These are phyloP conservation scores for Hyles euphorbiae DNA, from an alignment of 1,140 invertebrate species.

Conservation along the genomic window DNA sequence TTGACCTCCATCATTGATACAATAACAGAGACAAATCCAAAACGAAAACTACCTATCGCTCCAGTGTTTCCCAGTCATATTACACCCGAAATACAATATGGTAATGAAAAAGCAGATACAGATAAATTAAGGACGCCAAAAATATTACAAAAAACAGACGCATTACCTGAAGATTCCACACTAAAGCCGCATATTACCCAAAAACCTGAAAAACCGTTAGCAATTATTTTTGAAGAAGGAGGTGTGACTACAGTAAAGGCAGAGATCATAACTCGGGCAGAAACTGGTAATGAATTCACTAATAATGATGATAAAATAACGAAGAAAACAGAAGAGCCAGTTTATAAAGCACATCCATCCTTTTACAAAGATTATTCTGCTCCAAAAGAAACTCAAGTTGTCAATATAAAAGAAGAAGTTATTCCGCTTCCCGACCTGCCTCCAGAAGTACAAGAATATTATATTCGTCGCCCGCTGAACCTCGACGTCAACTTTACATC, in stretches of 20 bases:
- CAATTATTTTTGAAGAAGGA: slow-evolving; percentile 54
- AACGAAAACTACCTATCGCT: slow-evolving; percentile 47
- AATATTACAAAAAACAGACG: slow-evolving; percentile 36
- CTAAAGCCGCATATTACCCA: slow-evolving; percentile 66
- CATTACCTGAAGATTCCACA: slow-evolving; percentile 43
- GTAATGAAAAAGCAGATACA: slow-evolving; percentile 60
- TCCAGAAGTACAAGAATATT: slow-evolving; percentile 41
- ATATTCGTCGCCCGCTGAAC: slow-evolving; percentile 24
- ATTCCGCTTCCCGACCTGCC: slow-evolving; percentile 25
- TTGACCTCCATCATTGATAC: slow-evolving; percentile 35
- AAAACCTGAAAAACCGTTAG: slow-evolving; percentile 62
- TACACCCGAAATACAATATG: slow-evolving; percentile 70
- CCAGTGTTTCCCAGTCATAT: slow-evolving; percentile 69
- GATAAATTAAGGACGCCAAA: slow-evolving; percentile 52
- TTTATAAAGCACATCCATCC: slow-evolving; percentile 23
- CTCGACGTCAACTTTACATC: slow-evolving; percentile 73
- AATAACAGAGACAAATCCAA: slow-evolving; percentile 30
- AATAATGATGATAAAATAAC: slow-evolving; percentile 32
- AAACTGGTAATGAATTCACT: slow-evolving; percentile 33
- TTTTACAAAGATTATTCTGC: slow-evolving; percentile 21
- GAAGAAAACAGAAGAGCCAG: slow-evolving; percentile 28
- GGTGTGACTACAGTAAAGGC: slow-evolving; percentile 41
- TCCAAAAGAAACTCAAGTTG: slow-evolving; percentile 16
- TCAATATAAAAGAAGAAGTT: slow-evolving; percentile 6
- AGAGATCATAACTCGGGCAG: slow-evolving; percentile 47